phyloP scores from a whole-genome alignment of 2,888 invertebrate species.

The Cerastis leucographa region DNA sequence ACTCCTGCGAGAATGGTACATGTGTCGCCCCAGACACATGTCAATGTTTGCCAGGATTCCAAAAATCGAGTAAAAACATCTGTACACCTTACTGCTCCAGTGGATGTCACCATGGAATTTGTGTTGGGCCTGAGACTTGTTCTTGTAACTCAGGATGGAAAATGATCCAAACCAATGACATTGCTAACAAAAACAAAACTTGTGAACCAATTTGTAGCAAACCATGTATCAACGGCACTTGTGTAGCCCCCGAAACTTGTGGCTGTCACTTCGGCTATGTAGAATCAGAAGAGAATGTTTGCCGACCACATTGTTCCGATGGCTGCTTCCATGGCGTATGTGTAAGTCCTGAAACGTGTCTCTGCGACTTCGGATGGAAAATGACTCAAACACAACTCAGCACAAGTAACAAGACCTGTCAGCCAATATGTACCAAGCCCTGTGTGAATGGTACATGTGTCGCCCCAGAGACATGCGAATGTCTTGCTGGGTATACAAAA shows the following conservation, averaged over 20 bases:
- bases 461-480: conserved; percentile 50
- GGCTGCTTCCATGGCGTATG: conserved; percentile 31
- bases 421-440: conserved; percentile 28
- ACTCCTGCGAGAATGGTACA: conserved; percentile 30
- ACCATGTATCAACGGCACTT: conserved; percentile 29
- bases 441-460: conserved; percentile 34
- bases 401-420: conserved; percentile 2
- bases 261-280: conserved; percentile 26
- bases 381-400: not conserved
- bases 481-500: conserved; percentile 23
- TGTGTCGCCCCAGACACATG: conserved; percentile 47
- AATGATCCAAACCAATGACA: not conserved
- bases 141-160: conserved; percentile 29
- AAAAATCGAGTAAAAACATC: not conserved
- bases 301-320: conserved; percentile 35
- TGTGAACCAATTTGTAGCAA: conserved; percentile 39
- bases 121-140: conserved; percentile 22
- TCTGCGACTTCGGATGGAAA: conserved; percentile 31
- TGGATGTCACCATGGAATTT: conserved; percentile 31
- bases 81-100: conserved; percentile 30
- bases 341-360: conserved; percentile 23
- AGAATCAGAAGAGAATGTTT: not conserved
- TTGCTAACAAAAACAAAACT: not conserved
- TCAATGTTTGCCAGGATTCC: conserved; percentile 45
- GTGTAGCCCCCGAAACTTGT: conserved; percentile 42